Base-by-base conservation (phyloP, 1,140 invertebrate species). In the Platorchestia sp. region DNA sequence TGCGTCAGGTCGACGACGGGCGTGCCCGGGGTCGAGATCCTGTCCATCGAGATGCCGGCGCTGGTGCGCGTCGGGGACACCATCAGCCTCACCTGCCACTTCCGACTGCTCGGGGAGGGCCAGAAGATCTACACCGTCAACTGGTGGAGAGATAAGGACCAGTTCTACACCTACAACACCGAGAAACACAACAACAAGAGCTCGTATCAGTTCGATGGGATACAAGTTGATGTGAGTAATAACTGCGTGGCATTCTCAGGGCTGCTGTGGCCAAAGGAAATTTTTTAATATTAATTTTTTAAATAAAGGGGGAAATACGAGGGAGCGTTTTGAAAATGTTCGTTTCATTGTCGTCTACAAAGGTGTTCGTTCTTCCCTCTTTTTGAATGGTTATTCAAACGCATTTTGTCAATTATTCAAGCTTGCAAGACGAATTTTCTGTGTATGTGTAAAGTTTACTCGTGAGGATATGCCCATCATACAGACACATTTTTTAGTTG, bases 81-180 rank as follows among this genome's bases (percentile, higher is more conserved):
- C 95, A 95, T 96, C 43, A 95, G 93, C 95, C 97, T 99, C 96
- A 98, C 98, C 96, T 99, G 98, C 97, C 98, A 98, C 97, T 99
- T 98, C 97, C 98, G 98, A 97, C 97, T 98, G 97, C 98, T 98
- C 97, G 98, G 98, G 51, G 98, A 98, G 96, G 97, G 97, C 51
- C 95, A 95, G 47, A 86, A 93, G 42, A 97, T 99, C 95, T 99
- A 99, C 97, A 98, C 98, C 96, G 98, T 99, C 96, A 99, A 99
- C 97, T 99, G 98, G 98, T 99, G 99, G 97, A 97, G 98, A 96
- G 98, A 98, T 86, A 97, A 97, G 96, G 97, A 98, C 43, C 98
- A 99, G 97, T 99, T 99, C 97, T 98, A 98, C 97, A 97, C 98
- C 96, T 98, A 98, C 97, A 93, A 93, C 91, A 47, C 91, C 19